Conservation (phyloP, 2,113 vertebrate species). For the Saimiri boliviensis region DNA sequence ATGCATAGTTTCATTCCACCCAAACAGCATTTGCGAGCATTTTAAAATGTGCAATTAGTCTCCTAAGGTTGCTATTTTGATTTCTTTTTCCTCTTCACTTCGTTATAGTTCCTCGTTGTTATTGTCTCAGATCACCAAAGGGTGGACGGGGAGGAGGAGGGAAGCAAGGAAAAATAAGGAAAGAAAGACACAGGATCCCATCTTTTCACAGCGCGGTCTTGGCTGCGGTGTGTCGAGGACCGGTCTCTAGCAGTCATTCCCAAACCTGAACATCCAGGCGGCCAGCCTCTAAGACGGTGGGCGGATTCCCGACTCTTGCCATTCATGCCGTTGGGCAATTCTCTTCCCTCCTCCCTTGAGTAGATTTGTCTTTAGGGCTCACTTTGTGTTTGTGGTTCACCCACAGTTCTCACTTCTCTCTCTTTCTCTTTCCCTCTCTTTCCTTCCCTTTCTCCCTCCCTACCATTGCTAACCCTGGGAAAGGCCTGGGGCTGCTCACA, state of each 20-base stretch:
- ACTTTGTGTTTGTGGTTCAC: neutral
- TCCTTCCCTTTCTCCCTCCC: neutral
- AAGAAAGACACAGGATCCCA: neutral
- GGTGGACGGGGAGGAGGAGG: neutral
- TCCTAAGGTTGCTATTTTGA: neutral
- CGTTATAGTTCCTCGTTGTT: neutral
- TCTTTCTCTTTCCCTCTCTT: neutral
- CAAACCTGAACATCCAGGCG: neutral
- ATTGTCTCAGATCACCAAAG: neutral
- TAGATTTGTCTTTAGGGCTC: neutral
- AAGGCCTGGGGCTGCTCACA: too few relatives aligned
- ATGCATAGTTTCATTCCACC: neutral
- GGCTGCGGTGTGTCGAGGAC: neutral
- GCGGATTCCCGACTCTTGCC: neutral
- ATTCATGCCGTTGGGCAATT: neutral
- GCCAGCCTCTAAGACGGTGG: neutral
- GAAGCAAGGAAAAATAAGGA: neutral
- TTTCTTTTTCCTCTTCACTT: neutral
- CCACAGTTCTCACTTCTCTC: neutral
- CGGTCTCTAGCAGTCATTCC: neutral
- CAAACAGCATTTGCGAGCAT: neutral
- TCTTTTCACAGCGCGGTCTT: neutral
- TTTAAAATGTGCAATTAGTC: neutral
- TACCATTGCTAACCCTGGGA: neutral
- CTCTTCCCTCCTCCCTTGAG: neutral